A percentile compares a stretch with the other conserved stretches of the same genome.
Conservation (phyloP, 1,140 invertebrate genomes). For the Bombyx mandarina region DNA sequence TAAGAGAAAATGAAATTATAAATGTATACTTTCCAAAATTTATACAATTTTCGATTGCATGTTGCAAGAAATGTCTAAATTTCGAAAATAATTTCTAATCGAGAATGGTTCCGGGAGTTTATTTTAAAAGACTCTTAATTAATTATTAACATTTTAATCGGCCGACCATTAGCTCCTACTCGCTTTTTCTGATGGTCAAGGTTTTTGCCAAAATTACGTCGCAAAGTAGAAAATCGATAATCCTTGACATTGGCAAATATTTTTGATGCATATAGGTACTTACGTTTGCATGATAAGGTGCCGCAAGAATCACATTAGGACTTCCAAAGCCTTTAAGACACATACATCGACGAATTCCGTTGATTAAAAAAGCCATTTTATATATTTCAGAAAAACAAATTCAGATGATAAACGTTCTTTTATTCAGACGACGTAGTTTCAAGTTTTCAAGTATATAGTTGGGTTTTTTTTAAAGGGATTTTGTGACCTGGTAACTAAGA, state of each 20-base stretch:
- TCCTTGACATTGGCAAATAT: conserved; percentile 42
- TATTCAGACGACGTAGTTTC: too few relatives aligned
- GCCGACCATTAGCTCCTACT: background rate
- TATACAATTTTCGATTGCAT: too few relatives aligned
- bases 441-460: too few relatives aligned
- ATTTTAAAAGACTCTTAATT: conserved; percentile 4
- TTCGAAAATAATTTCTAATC: too few relatives aligned
- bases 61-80: too few relatives aligned
- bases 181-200: conserved; percentile 9
- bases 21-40: too few relatives aligned
- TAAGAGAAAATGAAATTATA: too few relatives aligned
- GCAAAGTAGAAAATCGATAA: conserved; percentile 28
- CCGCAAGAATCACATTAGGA: conserved; percentile 34
- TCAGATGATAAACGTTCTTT: background rate
- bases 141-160: background rate
- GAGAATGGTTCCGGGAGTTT: too few relatives aligned
- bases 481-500: too few relatives aligned
- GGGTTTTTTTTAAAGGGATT: too few relatives aligned
- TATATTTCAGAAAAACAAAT: background rate
- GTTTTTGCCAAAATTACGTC: conserved; percentile 18
- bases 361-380: conserved; percentile 40
- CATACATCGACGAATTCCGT: conserved; percentile 46
- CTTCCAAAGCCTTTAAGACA: conserved; percentile 40
- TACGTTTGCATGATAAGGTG: conserved; percentile 67
- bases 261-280: conserved; percentile 28